Evolutionary conservation across 2,113 vertebrate genomes (phyloP).

Genomic region (Sceloporus tristichus): DNA sequence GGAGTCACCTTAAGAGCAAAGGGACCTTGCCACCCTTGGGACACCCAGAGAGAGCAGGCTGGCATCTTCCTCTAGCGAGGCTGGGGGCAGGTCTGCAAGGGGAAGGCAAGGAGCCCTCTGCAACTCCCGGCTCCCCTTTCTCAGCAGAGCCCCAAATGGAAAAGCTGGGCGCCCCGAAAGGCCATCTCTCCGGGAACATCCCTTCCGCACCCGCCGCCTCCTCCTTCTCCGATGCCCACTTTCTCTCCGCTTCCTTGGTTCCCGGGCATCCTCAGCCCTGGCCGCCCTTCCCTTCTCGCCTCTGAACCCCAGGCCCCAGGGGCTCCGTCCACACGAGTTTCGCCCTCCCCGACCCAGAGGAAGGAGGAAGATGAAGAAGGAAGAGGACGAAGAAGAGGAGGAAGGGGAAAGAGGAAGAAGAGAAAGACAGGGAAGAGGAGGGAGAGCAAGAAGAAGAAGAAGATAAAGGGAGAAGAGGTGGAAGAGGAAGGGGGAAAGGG

Average conservation of each 20-base stretch:
- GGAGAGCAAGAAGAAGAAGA: too few relatives aligned
- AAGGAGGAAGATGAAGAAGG: too few relatives aligned
- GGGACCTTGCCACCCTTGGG: slow-evolving; percentile 38
- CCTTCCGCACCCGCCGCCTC: too few relatives aligned
- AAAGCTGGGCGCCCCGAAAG: too few relatives aligned
- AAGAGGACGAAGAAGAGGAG: too few relatives aligned
- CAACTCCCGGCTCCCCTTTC: not conserved
- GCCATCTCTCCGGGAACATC: too few relatives aligned
- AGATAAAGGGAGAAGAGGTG: too few relatives aligned
- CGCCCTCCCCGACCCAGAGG: not conserved
- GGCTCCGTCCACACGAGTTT: not conserved
- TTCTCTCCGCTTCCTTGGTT: too few relatives aligned
- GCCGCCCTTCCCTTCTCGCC: not conserved
- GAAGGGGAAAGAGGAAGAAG: too few relatives aligned
- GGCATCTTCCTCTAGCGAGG: not conserved
- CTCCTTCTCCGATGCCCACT: rapidly evolving
- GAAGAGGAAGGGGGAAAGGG: too few relatives aligned
- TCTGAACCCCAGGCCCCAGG: not conserved
- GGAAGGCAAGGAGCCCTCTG: not conserved
- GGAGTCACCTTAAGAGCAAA: slow-evolving; percentile 60
- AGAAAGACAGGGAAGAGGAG: too few relatives aligned
- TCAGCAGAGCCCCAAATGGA: rapidly evolving
- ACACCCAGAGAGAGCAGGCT: rapidly evolving
- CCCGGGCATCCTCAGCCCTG: not conserved
- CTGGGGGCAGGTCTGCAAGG: not conserved